Percentiles rank a stretch among this genome's conserved stretches.
phyloP scores from a whole-genome alignment of 2,113 vertebrate genomes.

The Cygnus atratus region DNA sequence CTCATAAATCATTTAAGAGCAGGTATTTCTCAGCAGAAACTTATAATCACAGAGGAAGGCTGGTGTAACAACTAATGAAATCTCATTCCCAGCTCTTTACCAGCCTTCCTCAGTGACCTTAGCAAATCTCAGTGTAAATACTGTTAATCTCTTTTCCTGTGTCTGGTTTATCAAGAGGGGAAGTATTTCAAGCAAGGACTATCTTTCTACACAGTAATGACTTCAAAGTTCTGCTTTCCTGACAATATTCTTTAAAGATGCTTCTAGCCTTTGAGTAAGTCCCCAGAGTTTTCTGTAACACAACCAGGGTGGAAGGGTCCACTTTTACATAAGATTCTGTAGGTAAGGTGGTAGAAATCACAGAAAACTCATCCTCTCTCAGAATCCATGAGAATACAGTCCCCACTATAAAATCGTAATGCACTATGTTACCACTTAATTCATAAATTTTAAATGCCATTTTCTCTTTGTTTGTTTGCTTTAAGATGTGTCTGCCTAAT shows the following conservation, averaged over 20 bases:
- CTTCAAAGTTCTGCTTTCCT: neutral
- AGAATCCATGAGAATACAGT: neutral
- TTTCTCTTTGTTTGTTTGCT: neutral
- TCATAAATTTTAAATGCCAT: neutral
- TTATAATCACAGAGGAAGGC: neutral
- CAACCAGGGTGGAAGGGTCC: neutral
- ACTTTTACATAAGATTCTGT: neutral
- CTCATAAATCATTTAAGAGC: conserved; percentile 24
- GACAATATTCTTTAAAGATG: neutral
- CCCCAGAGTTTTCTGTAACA: neutral
- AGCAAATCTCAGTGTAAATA: neutral
- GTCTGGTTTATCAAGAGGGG: neutral
- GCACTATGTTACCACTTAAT: neutral
- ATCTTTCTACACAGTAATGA: neutral
- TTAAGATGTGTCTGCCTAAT: neutral
- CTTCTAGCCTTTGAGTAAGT: neutral
- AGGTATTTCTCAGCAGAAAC: conserved; percentile 15
- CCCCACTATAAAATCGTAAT: neutral
- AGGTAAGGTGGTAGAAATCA: neutral
- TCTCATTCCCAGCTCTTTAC: neutral
- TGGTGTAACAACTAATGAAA: neutral
- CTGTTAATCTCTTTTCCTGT: neutral
- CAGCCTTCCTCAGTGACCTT: neutral
- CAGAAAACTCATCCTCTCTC: neutral
- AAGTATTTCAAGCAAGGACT: neutral